Evolutionary conservation across 2,797 vertebrate genomes (phyloP).

Genomic region (Cirrhinus mrigala): DNA sequence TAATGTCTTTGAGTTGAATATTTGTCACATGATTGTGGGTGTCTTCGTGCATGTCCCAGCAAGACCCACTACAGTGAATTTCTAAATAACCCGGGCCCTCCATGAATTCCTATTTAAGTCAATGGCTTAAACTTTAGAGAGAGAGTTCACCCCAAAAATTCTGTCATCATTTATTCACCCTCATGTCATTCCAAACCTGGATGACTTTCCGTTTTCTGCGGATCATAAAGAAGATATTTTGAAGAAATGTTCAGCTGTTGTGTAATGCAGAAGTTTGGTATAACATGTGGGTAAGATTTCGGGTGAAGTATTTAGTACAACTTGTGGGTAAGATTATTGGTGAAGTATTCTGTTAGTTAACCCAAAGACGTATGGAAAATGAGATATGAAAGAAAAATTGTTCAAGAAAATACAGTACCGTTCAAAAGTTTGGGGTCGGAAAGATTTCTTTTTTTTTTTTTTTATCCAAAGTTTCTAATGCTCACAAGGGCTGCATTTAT

Average conservation of each 20-base stretch:
- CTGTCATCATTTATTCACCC: background rate
- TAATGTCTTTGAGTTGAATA: constrained; percentile 3
- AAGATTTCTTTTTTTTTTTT: background rate
- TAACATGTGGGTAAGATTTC: background rate
- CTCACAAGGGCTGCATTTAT: background rate
- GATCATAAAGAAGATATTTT: background rate
- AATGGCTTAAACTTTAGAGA: too few relatives aligned
- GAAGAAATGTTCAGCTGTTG: background rate
- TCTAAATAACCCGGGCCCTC: background rate
- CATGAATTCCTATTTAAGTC: background rate
- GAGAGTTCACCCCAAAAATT: background rate
- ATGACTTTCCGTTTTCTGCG: background rate
- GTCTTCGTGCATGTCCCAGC: constrained; percentile 20
- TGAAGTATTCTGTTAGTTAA: too few relatives aligned
- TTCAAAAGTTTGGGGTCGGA: background rate
- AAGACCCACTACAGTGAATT: background rate
- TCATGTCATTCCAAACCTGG: background rate
- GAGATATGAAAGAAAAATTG: background rate
- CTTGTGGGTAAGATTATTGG: background rate
- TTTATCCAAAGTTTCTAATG: background rate
- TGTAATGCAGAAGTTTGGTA: background rate
- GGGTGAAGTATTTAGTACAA: too few relatives aligned
- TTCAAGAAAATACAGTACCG: background rate
- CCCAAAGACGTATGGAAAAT: background rate
- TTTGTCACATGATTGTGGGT: constrained; percentile 29